Base-by-base conservation (phyloP, 1,140 invertebrate genomes). In the Mycetomoellerius zeteki region DNA sequence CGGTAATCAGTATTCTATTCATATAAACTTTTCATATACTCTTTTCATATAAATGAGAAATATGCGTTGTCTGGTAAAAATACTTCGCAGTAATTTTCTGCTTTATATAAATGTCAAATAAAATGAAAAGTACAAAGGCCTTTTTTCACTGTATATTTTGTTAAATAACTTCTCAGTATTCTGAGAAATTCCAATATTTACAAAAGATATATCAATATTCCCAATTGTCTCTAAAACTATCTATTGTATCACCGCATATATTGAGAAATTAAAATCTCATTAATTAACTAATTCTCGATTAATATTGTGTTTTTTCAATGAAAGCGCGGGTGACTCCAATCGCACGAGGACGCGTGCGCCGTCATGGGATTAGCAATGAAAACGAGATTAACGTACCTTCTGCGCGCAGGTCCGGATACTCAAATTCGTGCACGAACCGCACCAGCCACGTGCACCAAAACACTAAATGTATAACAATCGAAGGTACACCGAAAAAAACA, bases 371-470 rank as follows among this genome's bases (percentile, higher is more conserved):
- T 43, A 58, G 30, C 21, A 24, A 69, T 12, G 14, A 69, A 80
- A 69, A 69, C 30, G 16, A 24, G n/a, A 81, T 43, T 33, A 14
- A 84, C 80, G 24, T 84, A 84, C 80, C 80, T 7, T 52, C 12
- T 50, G 19, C 7, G 80, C 69, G 67, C 69, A 84, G 54, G 37
- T 69, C 30, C 47, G 47, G n/a, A 21, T 54, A 71, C 10, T 21
- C 47, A 10, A 71, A 52, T 30, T 54, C 56, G 37, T 50, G 14
- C 50, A 43, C 30, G 65, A 85, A 86, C 50, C 47, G 56, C 60
- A 43, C 43, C 12, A 47, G 52, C 8, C 73, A 75, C 73, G n/a
- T 56, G 62, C 47, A 72, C 54, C 71, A 50, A 30, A 30, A 47
- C 56, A 88, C 80, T 47, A 47, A 27, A 65, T 64, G 24, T 47